Conservation (phyloP, 2,797 vertebrate genomes). For the Lophotriccus pileatus region DNA sequence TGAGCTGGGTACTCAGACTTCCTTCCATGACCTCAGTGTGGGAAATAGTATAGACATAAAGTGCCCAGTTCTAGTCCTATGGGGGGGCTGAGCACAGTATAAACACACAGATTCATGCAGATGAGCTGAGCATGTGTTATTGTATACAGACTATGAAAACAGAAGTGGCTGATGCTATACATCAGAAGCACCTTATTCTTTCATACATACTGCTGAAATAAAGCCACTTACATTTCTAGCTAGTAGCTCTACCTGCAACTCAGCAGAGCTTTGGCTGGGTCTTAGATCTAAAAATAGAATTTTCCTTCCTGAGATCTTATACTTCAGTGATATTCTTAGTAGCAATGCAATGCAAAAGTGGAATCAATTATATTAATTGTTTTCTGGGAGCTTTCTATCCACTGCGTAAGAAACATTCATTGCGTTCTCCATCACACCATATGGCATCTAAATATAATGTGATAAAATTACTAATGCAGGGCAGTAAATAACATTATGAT, state of each 20-base stretch:
- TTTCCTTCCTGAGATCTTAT: neutral
- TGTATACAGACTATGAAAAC: neutral
- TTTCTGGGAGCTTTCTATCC: neutral
- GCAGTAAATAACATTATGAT: constrained; percentile 46
- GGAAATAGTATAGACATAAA: neutral
- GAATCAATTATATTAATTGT: neutral
- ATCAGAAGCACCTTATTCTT: neutral
- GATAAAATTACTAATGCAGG: constrained; percentile 42
- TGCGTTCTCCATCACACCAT: neutral
- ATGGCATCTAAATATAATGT: constrained; percentile 24
- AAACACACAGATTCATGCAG: neutral
- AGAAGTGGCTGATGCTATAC: neutral
- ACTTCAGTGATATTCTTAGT: neutral
- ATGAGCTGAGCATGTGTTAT: neutral
- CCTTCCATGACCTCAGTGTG: neutral
- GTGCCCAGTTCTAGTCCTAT: neutral
- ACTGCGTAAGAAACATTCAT: neutral
- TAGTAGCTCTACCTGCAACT: neutral
- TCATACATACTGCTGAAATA: neutral
- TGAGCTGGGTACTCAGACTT: neutral
- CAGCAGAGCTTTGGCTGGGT: neutral
- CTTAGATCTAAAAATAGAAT: constrained; percentile 24
- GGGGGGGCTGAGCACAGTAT: neutral
- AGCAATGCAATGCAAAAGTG: neutral
- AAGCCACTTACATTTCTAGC: neutral